A percentile compares a stretch with the other conserved stretches of the same genome.
Conservation (phyloP, 1,140 invertebrate genomes). For the Adelges cooleyi region DNA sequence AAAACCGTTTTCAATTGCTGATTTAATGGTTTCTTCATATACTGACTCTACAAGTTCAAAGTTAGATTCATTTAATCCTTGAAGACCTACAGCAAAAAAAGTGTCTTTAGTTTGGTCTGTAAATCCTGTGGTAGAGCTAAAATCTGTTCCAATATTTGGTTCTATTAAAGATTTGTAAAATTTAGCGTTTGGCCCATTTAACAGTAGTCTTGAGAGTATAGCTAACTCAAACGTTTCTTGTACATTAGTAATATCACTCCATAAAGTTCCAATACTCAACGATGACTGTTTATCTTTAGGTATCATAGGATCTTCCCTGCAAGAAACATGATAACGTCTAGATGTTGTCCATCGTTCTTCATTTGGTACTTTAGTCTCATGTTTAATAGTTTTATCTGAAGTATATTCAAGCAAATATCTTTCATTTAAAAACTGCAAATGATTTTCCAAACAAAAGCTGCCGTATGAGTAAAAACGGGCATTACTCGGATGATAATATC, state of each 20-base stretch:
- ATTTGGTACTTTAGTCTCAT: conserved; percentile 51
- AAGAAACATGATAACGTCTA: conserved; percentile 51
- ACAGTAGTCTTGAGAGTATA: conserved; percentile 65
- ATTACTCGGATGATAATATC: conserved; percentile 88
- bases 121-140: conserved; percentile 62
- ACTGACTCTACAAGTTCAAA: conserved; percentile 59
- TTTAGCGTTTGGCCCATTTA: conserved; percentile 76
- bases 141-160: conserved; percentile 72
- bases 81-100: conserved; percentile 71
- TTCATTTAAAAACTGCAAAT: conserved; percentile 59
- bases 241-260: conserved; percentile 65
- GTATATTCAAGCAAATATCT: conserved; percentile 51
- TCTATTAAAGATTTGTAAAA: conserved; percentile 85
- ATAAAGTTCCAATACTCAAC: conserved; percentile 62
- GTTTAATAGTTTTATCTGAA: conserved; percentile 40
- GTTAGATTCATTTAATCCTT: conserved; percentile 63
- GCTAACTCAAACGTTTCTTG: conserved; percentile 56
- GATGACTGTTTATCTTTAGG: conserved; percentile 71
- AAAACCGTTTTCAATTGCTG: conserved; percentile 64
- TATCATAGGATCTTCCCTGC: conserved; percentile 68
- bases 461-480: conserved; percentile 83
- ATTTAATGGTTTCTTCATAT: conserved; percentile 59
- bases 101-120: conserved; percentile 67
- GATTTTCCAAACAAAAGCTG: conserved; percentile 68
- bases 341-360: conserved; percentile 61